A percentile compares a stretch with the other conserved stretches of the same genome.
phyloP scores from a whole-genome alignment of 2,113 vertebrate species.

The Sakesphorus luctuosus region DNA sequence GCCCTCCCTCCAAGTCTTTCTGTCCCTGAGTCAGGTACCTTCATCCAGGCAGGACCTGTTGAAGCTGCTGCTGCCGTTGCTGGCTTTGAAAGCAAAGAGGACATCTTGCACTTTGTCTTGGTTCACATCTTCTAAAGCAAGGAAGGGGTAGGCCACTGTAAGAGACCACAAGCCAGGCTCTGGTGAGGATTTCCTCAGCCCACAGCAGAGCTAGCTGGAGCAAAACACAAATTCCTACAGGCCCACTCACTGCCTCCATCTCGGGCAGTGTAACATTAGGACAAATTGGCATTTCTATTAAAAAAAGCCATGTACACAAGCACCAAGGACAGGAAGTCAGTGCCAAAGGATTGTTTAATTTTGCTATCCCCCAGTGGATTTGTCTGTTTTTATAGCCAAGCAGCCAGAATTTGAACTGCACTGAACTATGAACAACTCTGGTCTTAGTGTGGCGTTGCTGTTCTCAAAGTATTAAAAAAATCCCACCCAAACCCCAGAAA shows the following conservation, averaged over 20 bases:
- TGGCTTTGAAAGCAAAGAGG: constrained; percentile 81
- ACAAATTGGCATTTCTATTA: background rate
- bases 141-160: constrained; percentile 84
- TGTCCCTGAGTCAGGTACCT: constrained; percentile 74
- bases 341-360: background rate
- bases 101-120: constrained; percentile 87
- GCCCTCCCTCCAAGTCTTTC: background rate
- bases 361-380: background rate
- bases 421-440: background rate
- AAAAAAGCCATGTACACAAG: background rate
- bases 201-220: background rate
- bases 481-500: background rate
- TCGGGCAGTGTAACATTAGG: background rate
- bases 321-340: background rate
- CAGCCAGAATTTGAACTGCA: background rate
- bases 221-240: constrained; percentile 24
- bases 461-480: background rate
- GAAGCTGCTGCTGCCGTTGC: constrained; percentile 20
- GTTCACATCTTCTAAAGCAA: constrained; percentile 79
- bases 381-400: constrained; percentile 3
- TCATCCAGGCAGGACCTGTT: constrained; percentile 79
- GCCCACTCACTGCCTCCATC: constrained; percentile 17
- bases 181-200: background rate
- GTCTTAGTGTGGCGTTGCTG: background rate
- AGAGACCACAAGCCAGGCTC: background rate